These are phyloP conservation scores for Eupleurogrammus muticus DNA, from an alignment of 2,797 vertebrate species.

Conservation along the genomic window DNA sequence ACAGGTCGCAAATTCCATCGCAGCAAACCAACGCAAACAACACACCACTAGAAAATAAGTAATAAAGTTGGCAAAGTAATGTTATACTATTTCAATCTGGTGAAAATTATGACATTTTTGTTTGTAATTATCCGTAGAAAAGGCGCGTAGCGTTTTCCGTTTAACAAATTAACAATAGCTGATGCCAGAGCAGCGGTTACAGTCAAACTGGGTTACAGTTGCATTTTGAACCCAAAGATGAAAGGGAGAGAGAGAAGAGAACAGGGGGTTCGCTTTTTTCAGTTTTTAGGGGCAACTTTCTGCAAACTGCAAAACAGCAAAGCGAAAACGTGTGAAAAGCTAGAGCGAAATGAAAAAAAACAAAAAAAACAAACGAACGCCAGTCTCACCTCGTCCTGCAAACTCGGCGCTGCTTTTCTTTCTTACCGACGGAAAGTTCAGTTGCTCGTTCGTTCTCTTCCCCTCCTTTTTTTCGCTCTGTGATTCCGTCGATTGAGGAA, in stretches of 20 bases:
- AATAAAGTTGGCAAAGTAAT: background rate
- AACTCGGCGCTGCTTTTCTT: constrained; percentile 12
- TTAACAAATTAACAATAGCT: background rate
- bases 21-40: background rate
- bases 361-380: background rate
- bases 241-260: constrained; percentile 1
- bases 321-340: background rate
- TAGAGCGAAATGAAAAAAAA: background rate
- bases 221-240: constrained; percentile 19
- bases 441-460: constrained; percentile 46
- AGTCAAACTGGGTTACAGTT: constrained; percentile 2
- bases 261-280: background rate
- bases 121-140: background rate
- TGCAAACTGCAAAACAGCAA: constrained; percentile 8
- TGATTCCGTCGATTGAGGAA: constrained; percentile 83
- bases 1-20: constrained; percentile 23
- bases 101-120: rapidly evolving
- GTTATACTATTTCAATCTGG: background rate
- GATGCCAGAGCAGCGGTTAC: constrained; percentile 15
- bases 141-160: background rate
- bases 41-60: no score
- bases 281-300: constrained; percentile 23
- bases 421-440: constrained; percentile 26
- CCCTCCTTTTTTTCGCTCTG: constrained; percentile 56
- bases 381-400: constrained; percentile 66